Conservation (phyloP, 2,113 vertebrate species). For the Myanophis thanlyinensis region DNA sequence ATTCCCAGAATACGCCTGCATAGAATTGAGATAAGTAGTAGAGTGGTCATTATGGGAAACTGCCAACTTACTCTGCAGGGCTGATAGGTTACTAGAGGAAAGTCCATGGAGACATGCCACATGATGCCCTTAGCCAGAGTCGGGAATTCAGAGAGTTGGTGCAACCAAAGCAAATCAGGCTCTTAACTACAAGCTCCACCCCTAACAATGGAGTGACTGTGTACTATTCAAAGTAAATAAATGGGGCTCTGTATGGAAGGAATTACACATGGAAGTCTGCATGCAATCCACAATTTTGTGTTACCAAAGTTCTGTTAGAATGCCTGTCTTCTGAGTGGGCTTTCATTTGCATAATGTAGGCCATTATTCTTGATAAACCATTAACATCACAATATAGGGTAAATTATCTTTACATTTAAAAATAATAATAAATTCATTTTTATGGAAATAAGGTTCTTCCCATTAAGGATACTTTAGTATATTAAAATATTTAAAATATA, state of each 20-base stretch:
- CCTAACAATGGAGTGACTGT: neutral
- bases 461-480: neutral
- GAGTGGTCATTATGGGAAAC: neutral
- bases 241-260: neutral
- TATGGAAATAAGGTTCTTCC: neutral
- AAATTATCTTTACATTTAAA: neutral
- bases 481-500: neutral
- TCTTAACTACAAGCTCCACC: neutral
- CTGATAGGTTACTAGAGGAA: neutral
- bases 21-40: neutral
- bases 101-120: neutral
- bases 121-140: neutral
- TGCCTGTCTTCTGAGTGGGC: neutral
- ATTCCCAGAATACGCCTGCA: neutral
- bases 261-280: neutral
- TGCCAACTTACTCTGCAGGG: neutral
- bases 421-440: neutral
- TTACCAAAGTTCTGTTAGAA: neutral
- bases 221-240: neutral
- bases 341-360: neutral
- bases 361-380: neutral
- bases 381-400: neutral
- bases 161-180: neutral
- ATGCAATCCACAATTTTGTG: neutral
- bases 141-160: neutral